Percentiles rank a stretch among this genome's conserved stretches.
Evolutionary conservation across 2,797 vertebrate species (phyloP).

Genomic region (Myotis myotis): DNA sequence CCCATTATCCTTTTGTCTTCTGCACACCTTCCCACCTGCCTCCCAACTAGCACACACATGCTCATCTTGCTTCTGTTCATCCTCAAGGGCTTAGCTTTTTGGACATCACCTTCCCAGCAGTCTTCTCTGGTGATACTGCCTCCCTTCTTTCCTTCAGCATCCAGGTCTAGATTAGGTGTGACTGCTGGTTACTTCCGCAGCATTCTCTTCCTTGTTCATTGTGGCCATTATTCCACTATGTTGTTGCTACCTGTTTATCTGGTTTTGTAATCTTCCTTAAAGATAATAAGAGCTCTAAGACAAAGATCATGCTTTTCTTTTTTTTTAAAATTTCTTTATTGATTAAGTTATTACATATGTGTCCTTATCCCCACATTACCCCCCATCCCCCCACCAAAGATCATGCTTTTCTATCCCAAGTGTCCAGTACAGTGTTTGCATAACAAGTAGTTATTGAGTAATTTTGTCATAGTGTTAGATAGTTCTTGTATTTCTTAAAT

Average conservation of each 20-base stretch:
- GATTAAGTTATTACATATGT: too few species aligned
- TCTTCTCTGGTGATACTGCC: rapidly evolving
- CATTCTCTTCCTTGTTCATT: neutral
- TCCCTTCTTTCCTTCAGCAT: neutral
- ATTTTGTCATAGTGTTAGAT: neutral
- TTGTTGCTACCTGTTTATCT: neutral
- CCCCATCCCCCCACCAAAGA: neutral
- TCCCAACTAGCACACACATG: neutral
- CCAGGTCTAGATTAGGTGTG: neutral
- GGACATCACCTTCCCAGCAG: neutral
- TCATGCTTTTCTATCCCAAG: neutral
- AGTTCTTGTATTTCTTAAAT: neutral
- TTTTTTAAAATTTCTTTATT: too few species aligned
- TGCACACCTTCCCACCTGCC: neutral
- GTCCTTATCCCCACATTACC: too few species aligned
- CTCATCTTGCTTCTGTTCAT: neutral
- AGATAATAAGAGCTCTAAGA: neutral
- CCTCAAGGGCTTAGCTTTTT: neutral
- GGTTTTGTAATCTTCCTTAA: neutral
- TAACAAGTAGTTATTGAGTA: neutral
- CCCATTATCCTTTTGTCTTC: too few species aligned
- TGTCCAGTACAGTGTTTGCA: neutral
- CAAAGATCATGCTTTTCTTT: neutral
- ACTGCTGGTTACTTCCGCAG: neutral
- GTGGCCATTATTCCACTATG: neutral